phyloP scores from a whole-genome alignment of 2,888 invertebrate species.

The Ceriagrion tenellum region DNA sequence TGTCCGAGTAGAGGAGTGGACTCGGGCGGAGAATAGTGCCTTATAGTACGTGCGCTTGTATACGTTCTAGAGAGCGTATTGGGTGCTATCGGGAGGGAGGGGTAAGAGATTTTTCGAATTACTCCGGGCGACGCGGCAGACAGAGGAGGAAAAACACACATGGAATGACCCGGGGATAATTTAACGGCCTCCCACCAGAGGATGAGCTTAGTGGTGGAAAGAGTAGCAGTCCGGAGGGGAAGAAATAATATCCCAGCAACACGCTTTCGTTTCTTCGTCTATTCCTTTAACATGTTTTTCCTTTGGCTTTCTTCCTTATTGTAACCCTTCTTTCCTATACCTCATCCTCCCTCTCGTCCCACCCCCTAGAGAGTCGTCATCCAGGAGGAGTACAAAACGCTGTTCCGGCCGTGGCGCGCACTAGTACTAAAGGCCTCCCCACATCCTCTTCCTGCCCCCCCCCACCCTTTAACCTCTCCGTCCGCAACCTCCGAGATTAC shows the following conservation, averaged over 20 bases:
- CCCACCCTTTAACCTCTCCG: background rate
- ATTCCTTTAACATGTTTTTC: background rate
- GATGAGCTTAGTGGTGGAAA: background rate
- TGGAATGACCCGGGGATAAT: background rate
- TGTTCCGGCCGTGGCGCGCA: background rate
- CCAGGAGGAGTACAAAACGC: slow-evolving; percentile 48
- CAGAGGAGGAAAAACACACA: background rate
- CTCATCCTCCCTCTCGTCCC: background rate
- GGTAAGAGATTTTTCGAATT: background rate
- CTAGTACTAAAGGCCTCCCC: slow-evolving; percentile 15
- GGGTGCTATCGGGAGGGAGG: background rate
- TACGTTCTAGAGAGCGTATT: background rate
- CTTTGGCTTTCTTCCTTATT: background rate
- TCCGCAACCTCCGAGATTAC: slow-evolving; percentile 49
- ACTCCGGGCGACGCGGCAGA: background rate
- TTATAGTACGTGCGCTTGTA: background rate
- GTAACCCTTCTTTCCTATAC: background rate
- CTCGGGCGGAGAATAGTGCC: background rate
- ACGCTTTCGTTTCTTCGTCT: background rate
- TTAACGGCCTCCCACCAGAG: background rate
- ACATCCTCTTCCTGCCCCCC: background rate
- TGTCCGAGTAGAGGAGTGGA: background rate
- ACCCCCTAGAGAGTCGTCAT: background rate
- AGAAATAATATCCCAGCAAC: background rate
- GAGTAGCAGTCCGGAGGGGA: background rate